These are phyloP conservation scores for Boloria euphrosyne DNA, from an alignment of 2,888 invertebrate genomes.

Conservation along the genomic window DNA sequence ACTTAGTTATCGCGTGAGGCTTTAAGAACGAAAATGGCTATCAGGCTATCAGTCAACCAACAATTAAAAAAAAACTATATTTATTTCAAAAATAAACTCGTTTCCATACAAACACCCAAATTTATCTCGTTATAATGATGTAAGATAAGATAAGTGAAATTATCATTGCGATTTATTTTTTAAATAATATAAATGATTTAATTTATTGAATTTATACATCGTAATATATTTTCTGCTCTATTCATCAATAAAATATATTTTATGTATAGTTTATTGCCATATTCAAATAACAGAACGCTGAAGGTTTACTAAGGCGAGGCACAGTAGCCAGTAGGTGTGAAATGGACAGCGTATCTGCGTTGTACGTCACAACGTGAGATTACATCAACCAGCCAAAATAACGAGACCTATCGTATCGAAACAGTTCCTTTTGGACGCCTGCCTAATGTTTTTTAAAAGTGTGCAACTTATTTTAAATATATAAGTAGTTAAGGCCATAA, in stretches of 20 bases:
- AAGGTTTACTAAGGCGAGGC: slow-evolving; percentile 46
- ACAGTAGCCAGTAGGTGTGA: slow-evolving; percentile 71
- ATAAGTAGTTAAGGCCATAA: slow-evolving; percentile 7
- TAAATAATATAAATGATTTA: no score
- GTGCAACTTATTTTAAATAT: slow-evolving; percentile 16
- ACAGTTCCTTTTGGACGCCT: slow-evolving; percentile 25
- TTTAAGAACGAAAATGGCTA: no score
- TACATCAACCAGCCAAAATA: slow-evolving; percentile 40
- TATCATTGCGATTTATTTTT: no score
- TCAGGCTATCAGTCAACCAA: no score
- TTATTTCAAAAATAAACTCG: no score
- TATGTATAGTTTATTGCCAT: slow-evolving; percentile 20
- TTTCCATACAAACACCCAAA: no score
- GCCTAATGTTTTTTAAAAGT: slow-evolving; percentile 30
- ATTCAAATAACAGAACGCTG: slow-evolving; percentile 25
- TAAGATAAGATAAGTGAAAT: no score
- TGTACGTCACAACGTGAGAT: slow-evolving; percentile 16
- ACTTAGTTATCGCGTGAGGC: no score
- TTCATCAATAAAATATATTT: slow-evolving; percentile 1
- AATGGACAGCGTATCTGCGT: slow-evolving; percentile 54
- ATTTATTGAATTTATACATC: not conserved
- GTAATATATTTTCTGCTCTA: not conserved
- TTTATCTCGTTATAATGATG: no score
- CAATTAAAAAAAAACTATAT: no score
- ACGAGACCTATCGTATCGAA: not conserved